These are phyloP conservation scores for Etheostoma nigrum DNA, from an alignment of 2,797 vertebrate species.

Conservation along the genomic window DNA sequence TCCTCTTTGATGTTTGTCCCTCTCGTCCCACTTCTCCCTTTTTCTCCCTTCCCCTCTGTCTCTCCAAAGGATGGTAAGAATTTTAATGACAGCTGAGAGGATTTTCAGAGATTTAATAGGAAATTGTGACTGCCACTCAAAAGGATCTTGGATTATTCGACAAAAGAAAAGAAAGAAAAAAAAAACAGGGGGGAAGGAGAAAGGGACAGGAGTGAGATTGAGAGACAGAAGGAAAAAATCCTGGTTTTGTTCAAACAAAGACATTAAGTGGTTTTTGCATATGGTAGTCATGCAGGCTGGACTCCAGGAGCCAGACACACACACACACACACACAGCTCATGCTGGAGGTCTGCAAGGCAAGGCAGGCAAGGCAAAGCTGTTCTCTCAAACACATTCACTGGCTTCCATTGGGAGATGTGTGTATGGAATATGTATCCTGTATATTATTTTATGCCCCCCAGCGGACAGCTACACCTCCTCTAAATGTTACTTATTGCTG, in stretches of 20 bases:
- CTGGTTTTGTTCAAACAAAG: slow-evolving; percentile 80
- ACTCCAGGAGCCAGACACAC: slow-evolving; percentile 52
- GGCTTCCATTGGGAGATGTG: slow-evolving; percentile 14
- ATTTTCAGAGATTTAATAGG: slow-evolving; percentile 77
- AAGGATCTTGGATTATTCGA: slow-evolving; percentile 56
- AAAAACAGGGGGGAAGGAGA: neutral
- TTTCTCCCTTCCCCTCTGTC: slow-evolving; percentile 2
- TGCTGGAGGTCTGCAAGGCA: neutral
- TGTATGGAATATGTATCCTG: slow-evolving; percentile 38
- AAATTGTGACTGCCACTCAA: slow-evolving; percentile 77
- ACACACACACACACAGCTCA: neutral
- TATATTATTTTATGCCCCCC: slow-evolving; percentile 50
- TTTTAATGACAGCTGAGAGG: slow-evolving; percentile 72
- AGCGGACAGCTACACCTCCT: slow-evolving; percentile 27
- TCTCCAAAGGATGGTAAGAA: slow-evolving; percentile 54
- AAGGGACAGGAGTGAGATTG: neutral
- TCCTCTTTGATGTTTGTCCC: slow-evolving; percentile 70
- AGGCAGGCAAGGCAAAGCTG: neutral
- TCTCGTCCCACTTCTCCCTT: slow-evolving; percentile 49
- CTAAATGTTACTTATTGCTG: slow-evolving; percentile 46
- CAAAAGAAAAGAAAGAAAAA: slow-evolving; percentile 1
- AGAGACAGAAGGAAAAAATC: slow-evolving; percentile 59
- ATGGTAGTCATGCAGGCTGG: slow-evolving; percentile 59
- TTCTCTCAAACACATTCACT: neutral
- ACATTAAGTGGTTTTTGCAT: slow-evolving; percentile 71